Percentiles rank a stretch among this genome's conserved stretches.
Conservation (phyloP, 2,113 vertebrate genomes). For the Thryonomys swinderianus region DNA sequence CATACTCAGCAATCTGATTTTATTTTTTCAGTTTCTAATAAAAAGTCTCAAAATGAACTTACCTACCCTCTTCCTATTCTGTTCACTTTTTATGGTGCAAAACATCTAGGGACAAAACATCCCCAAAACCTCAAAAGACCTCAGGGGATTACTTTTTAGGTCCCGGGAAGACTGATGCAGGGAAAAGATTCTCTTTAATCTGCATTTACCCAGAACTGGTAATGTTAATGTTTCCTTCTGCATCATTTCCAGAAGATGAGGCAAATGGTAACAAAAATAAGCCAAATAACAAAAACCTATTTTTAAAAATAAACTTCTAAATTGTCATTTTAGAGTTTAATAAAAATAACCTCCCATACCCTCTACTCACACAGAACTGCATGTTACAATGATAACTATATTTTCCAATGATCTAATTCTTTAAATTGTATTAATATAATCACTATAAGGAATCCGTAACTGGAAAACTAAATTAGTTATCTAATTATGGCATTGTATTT, state of each 20-base stretch:
- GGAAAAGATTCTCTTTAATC: not conserved
- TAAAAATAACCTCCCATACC: not conserved
- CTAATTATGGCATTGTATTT: constrained; percentile 29
- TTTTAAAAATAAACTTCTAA: constrained; percentile 46
- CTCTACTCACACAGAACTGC: not conserved
- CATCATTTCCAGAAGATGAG: not conserved
- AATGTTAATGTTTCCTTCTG: not conserved
- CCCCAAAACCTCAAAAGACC: not conserved
- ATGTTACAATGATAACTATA: not conserved
- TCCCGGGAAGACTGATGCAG: not conserved
- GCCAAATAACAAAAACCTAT: not conserved
- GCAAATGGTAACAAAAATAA: not conserved
- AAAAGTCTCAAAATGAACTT: not conserved
- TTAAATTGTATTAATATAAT: constrained; percentile 19
- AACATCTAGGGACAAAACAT: not conserved
- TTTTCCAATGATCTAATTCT: constrained; percentile 12
- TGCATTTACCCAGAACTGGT: constrained; percentile 36
- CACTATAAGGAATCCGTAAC: constrained; percentile 8
- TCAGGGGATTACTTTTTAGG: not conserved
- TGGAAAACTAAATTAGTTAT: constrained; percentile 7
- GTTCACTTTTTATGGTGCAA: constrained; percentile 2
- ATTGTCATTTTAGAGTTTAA: not conserved
- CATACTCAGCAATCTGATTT: not conserved
- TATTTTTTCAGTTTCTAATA: constrained; percentile 5
- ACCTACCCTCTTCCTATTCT: not conserved